These are phyloP conservation scores for Eupithecia subfuscata DNA, from an alignment of 2,888 invertebrate species.

Conservation along the genomic window DNA sequence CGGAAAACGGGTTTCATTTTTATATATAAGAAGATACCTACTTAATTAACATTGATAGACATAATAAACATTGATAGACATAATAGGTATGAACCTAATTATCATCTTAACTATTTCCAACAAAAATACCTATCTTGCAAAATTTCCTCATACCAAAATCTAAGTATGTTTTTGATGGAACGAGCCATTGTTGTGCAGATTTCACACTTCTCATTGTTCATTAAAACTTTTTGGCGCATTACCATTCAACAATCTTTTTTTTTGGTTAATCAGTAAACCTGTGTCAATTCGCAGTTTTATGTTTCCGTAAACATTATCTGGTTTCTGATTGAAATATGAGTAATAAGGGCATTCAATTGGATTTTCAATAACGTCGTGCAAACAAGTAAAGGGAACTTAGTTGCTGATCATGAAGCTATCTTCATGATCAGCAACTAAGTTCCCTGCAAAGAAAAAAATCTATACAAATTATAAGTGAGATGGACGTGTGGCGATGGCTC, in stretches of 20 bases:
- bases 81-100: neutral
- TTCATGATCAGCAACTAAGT: no score
- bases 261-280: slow-evolving; percentile 11
- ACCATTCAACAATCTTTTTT: slow-evolving; percentile 9
- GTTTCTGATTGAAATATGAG: slow-evolving; percentile 32
- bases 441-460: neutral
- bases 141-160: slow-evolving; percentile 12
- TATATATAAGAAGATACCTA: no score
- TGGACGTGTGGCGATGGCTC: neutral
- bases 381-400: neutral
- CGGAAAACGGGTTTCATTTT: no score
- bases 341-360: slow-evolving; percentile 25
- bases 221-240: slow-evolving; percentile 11
- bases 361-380: slow-evolving; percentile 19
- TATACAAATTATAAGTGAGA: neutral
- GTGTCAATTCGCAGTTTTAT: slow-evolving; percentile 5
- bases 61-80: no score
- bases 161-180: slow-evolving; percentile 7
- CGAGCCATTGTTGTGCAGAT: slow-evolving; percentile 26
- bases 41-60: neutral
- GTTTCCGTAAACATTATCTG: slow-evolving; percentile 36
- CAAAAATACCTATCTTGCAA: neutral
- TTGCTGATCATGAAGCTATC: no score
- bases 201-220: slow-evolving; percentile 27
- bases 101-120: neutral